Evolutionary conservation across 1,140 invertebrate genomes (phyloP), one percentile per base, ranked within the genome.

Genomic region (Orchestia grillus): DNA sequence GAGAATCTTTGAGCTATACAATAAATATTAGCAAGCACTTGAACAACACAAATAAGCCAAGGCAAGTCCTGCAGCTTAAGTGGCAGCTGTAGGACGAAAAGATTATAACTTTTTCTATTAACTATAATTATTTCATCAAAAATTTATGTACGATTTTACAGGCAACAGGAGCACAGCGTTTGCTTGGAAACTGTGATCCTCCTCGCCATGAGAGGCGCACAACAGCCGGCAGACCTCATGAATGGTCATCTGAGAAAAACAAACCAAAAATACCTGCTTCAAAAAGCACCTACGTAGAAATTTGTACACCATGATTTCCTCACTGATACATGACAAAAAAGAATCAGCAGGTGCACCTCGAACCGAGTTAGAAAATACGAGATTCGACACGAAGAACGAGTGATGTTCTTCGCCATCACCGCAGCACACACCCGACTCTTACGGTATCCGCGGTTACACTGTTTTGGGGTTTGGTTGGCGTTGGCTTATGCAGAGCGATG

Each of bases 231-330:
- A 77, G 62, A 77, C 36, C 62, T 77, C 62, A 77, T 77, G 62
- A 77, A 77, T 77, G 62, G 62, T 77, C 47, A 53, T 53, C 62
- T 77, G 62, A 77, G 62, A 77, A 77, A 77, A 77, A 77, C 62
- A 77, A 77, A 77, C 62, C 62, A 77, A 77, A 77, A 77, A 77
- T 77, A 77, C 3, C 11, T 23, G 62, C 62, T 77, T 36, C 28
- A 77, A 77, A 36, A 3, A 77, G 62, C 62, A 77, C 28, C 36
- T 77, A 77, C 11, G 36, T 15, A 77, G 28, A 36, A 77, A 77
- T 77, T 77, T 3, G 36, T 23, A 3, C 28, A 28, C 28, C 62
- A 19, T 77, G 1, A 36, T 19, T 77, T 3, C 3, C 11, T 77
- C 62, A 77, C 11, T 28, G 36, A 23, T 15, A 28, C 11, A 36